Base-by-base conservation (phyloP, 2,113 vertebrate genomes). In the Orientallactaga bullata region DNA sequence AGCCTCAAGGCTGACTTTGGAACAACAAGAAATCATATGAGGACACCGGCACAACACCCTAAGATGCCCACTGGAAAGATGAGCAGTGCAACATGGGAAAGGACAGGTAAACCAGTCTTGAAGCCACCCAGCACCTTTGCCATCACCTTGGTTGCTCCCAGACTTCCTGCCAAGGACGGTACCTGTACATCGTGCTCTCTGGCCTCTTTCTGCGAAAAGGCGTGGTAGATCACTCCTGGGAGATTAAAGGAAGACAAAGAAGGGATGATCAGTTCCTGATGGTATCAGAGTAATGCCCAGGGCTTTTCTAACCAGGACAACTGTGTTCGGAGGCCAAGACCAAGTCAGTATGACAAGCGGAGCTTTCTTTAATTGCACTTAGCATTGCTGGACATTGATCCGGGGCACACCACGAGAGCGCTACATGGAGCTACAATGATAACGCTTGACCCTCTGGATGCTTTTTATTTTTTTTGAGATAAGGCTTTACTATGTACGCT, bases 131-230 rank as follows among this genome's bases (percentile, higher is more conserved):
- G 17, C 3, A 26, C 18, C 15, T 60, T 1, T 16, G 39, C 13
- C 63, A 61, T n/a, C 47, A 61, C 37, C 60, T 65, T 8, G 47
- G 30, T 1, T 26, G 37, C 60, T 88, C 76, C 63, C 58, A 47
- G 63, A 82, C 35, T 4, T 39, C 63, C 63, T 58, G 26, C 39
- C 39, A 79, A 55, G n/a, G 60, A 92, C 63, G 32, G 32, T 97
- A 97, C 97, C 97, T 97, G 83, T 63, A 97, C 3, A 63, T 96
- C 89, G 0, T 90, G 68, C 4, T 97, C 94, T 24, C 92, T 61
- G 1, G 95, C 95, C 65, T 97, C 97, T 37, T 97, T 88, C 51
- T 90, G 95, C 84, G 97, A 93, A 60, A 97, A 47, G 13, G 86
- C 65, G 35, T 17, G 90, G 91, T 96, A 97, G 93, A 96, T 60